Conservation (phyloP, 2,888 invertebrate species). For the Clistopyga incitator region DNA sequence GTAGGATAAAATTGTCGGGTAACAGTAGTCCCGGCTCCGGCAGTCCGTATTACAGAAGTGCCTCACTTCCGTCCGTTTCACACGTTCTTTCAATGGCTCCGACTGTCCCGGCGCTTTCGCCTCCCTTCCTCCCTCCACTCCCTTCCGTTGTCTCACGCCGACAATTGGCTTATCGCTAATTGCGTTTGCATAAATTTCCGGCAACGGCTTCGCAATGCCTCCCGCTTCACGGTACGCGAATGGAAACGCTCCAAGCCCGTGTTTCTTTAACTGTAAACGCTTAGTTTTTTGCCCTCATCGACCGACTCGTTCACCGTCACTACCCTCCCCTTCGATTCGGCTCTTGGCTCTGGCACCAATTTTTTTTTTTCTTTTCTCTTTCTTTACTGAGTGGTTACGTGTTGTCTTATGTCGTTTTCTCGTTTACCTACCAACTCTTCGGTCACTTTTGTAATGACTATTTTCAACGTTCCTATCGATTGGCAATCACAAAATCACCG, state of each 20-base stretch:
- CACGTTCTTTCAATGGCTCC: conserved; percentile 38
- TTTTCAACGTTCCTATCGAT: no score
- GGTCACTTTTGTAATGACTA: no score
- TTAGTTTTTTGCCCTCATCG: neutral
- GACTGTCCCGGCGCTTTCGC: conserved; percentile 18
- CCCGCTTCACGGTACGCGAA: neutral
- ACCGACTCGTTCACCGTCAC: neutral
- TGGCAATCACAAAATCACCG: no score
- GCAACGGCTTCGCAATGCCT: conserved; percentile 36
- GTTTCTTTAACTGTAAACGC: conserved; percentile 28
- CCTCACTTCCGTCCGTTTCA: conserved; percentile 13
- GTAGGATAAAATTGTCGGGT: conserved; percentile 58
- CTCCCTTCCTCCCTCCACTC: neutral
- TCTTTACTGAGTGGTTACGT: neutral
- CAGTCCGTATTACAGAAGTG: conserved; percentile 11
- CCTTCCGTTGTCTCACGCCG: conserved; percentile 25
- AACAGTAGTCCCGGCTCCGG: conserved; percentile 43
- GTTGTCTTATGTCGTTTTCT: neutral
- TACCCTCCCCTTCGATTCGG: neutral
- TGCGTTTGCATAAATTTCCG: conserved; percentile 63
- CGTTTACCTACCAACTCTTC: neutral
- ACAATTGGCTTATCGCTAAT: conserved; percentile 64
- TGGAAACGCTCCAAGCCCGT: conserved; percentile 12
- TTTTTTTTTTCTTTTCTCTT: no score
- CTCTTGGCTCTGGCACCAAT: neutral